These are phyloP conservation scores for Porites evermanni DNA, from an alignment of 92 coral and sea anemone species.

Conservation along the genomic window DNA sequence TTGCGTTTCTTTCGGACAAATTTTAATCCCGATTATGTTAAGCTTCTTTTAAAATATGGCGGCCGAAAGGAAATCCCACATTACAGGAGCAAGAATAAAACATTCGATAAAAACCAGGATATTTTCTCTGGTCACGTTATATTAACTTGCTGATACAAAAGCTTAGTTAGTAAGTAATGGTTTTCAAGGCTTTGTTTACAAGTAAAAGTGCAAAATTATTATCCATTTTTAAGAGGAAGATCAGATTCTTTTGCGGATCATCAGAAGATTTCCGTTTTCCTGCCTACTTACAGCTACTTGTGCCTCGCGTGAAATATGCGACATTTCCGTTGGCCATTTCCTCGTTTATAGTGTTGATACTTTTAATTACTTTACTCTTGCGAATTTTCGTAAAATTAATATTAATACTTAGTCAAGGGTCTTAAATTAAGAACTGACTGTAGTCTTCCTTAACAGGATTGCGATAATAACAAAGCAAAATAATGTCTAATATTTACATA, in stretches of 20 bases:
- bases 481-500: too few species aligned
- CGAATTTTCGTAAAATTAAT: background rate
- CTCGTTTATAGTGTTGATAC: background rate
- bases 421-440: background rate
- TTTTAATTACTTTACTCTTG: background rate
- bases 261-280: too few species aligned
- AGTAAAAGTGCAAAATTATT: background rate
- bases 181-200: background rate
- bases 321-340: background rate
- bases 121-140: background rate
- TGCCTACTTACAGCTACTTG: too few species aligned
- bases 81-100: background rate
- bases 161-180: background rate
- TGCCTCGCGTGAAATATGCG: too few species aligned
- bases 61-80: background rate
- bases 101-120: too few species aligned
- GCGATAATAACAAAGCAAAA: background rate
- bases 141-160: background rate
- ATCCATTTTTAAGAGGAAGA: background rate
- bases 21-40: constrained; percentile 22
- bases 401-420: background rate
- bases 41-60: constrained; percentile 5
- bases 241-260: background rate
- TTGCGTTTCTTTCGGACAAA: background rate
- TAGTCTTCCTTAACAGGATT: background rate